Conservation (phyloP, 2,888 invertebrate genomes). For the Thymelicus sylvestris region DNA sequence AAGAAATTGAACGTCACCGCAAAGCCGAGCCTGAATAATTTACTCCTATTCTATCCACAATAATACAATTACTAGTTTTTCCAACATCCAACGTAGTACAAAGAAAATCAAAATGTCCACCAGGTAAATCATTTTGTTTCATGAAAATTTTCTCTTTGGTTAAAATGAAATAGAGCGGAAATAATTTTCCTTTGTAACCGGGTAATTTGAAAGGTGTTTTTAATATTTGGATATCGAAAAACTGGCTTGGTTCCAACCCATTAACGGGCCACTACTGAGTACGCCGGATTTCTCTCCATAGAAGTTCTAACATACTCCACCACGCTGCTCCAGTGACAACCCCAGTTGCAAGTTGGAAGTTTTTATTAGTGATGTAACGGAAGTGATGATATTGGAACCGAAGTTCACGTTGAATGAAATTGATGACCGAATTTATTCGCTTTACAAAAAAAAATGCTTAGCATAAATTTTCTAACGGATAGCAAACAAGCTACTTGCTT, state of each 20-base stretch:
- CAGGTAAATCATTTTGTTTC: slow-evolving; percentile 49
- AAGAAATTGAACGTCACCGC: not conserved
- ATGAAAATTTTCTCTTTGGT: slow-evolving; percentile 40
- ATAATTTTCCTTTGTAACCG: slow-evolving; percentile 50
- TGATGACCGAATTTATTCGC: not conserved
- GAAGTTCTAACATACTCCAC: no score
- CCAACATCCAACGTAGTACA: slow-evolving; percentile 36
- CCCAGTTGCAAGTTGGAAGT: no score
- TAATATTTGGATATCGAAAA: no score
- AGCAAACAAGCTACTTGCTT: not conserved
- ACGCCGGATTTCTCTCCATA: no score
- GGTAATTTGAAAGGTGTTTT: slow-evolving; percentile 22
- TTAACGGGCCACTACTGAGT: no score
- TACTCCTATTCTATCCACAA: not conserved
- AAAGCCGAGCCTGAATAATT: not conserved
- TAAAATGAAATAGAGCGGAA: slow-evolving; percentile 57
- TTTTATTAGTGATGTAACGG: no score
- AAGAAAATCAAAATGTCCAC: slow-evolving; percentile 43
- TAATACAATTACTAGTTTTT: not conserved
- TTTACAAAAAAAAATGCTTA: not conserved
- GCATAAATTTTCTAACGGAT: not conserved
- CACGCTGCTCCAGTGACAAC: no score
- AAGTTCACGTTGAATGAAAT: no score
- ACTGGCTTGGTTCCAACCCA: no score
- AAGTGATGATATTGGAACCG: no score